phyloP scores from a whole-genome alignment of 2,113 vertebrate genomes.

The Hirundichthys speculiger region DNA sequence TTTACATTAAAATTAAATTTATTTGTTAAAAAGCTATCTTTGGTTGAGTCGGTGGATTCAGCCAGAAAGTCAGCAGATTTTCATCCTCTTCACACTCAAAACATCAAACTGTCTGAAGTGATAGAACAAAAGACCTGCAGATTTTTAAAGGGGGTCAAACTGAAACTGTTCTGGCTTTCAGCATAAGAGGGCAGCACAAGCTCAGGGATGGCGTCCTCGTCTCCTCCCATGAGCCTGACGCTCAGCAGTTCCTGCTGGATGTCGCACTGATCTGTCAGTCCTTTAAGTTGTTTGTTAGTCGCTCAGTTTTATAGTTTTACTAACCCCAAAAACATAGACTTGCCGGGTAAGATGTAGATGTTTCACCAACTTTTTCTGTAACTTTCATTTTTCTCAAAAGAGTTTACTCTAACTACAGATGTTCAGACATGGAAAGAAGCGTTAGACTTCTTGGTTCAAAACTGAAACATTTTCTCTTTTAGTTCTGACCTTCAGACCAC shows the following conservation, averaged over 20 bases:
- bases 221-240: constrained; percentile 23
- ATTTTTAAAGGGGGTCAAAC: background rate
- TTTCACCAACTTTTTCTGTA: no score
- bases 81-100: background rate
- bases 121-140: background rate
- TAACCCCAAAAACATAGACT: no score
- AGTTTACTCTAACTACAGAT: no score
- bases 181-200: constrained; percentile 62
- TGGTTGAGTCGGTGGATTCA: background rate
- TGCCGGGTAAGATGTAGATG: no score
- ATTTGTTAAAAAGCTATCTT: background rate
- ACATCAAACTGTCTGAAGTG: background rate
- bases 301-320: no score
- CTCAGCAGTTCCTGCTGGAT: constrained; percentile 40
- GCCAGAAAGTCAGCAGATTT: background rate
- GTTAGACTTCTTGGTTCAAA: no score
- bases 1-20: no score
- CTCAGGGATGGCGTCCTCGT: background rate
- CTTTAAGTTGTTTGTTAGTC: no score
- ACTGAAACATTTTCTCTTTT: no score
- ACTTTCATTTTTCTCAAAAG: no score
- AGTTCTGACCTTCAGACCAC: no score
- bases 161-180: constrained; percentile 1
- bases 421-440: no score
- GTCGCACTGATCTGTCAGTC: constrained; percentile 34